Conservation (phyloP, 2,888 invertebrate species). For the Lumbricus terrestris region DNA sequence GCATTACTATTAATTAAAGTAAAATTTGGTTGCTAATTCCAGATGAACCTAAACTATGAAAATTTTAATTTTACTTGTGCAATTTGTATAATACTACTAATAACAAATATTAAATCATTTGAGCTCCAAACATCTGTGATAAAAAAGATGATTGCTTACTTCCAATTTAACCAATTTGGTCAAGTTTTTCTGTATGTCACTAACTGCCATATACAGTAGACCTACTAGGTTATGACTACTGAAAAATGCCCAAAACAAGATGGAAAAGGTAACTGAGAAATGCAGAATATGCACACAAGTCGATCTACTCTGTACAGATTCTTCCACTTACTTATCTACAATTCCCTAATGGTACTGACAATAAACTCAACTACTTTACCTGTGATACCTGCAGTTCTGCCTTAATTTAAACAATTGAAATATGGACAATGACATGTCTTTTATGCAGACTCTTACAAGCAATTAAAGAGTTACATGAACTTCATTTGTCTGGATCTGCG, state of each 20-base stretch:
- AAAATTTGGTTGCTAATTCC: not conserved
- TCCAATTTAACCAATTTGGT: no score
- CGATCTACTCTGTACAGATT: conserved; percentile 3
- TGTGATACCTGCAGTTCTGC: not conserved
- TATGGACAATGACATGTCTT: not conserved
- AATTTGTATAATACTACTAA: not conserved
- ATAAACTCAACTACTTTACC: not conserved
- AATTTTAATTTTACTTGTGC: not conserved
- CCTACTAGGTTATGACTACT: not conserved
- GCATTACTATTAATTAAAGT: not conserved
- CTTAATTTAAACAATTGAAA: not conserved
- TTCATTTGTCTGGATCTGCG: not conserved
- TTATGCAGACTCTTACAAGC: not conserved
- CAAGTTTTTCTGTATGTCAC: no score
- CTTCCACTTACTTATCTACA: conserved; percentile 3
- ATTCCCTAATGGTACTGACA: not conserved
- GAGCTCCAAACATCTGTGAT: no score
- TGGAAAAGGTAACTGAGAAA: not conserved
- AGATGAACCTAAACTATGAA: not conserved
- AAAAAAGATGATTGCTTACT: no score
- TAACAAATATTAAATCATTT: not conserved
- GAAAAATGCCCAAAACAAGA: not conserved
- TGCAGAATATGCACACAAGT: not conserved
- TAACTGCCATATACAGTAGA: not conserved
- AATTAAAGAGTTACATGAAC: not conserved